phyloP scores from a whole-genome alignment of 2,113 vertebrate species.

The Probosciger aterrimus region DNA sequence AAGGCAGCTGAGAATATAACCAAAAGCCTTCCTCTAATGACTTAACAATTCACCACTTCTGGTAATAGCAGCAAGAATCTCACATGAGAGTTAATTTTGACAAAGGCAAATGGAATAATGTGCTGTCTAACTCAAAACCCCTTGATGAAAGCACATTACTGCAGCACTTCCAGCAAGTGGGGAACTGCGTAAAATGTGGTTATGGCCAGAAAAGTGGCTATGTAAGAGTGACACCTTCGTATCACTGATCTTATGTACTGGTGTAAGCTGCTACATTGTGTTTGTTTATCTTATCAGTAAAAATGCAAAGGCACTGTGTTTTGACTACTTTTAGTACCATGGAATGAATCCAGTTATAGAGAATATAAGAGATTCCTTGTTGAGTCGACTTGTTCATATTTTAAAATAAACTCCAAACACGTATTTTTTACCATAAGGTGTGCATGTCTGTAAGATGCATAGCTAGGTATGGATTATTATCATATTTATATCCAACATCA shows the following conservation, averaged over 20 bases:
- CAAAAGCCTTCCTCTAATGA: background rate
- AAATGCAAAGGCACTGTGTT: background rate
- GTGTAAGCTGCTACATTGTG: background rate
- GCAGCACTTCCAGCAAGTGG: background rate
- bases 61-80: background rate
- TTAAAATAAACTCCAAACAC: background rate
- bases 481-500: background rate
- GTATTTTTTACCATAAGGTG: background rate
- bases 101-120: background rate
- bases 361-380: background rate
- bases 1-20: background rate
- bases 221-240: background rate
- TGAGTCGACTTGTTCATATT: background rate
- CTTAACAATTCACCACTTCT: background rate
- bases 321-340: background rate
- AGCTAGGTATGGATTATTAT: background rate
- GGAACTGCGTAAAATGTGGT: background rate
- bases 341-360: background rate
- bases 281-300: background rate
- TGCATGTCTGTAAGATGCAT: background rate
- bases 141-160: background rate
- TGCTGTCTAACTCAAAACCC: background rate
- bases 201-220: background rate
- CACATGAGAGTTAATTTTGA: background rate
- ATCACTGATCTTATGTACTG: background rate